These are phyloP conservation scores for Phylloscopus collybita DNA, from an alignment of 2,797 vertebrate species.

Conservation along the genomic window DNA sequence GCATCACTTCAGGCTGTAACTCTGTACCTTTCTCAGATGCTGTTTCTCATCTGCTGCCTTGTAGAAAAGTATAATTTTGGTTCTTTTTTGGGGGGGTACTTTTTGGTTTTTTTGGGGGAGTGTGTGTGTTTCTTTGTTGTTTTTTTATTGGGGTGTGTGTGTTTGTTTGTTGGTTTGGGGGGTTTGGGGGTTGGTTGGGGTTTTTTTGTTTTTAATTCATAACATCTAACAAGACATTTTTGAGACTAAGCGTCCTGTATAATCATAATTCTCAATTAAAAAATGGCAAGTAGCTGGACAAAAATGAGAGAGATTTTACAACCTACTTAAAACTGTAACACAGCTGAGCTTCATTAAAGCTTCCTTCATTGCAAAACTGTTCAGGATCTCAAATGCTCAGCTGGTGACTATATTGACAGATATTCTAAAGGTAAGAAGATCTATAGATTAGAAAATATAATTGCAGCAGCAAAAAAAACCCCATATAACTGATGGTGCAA, in stretches of 20 bases:
- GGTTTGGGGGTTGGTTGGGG: accelerated
- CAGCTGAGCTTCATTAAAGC: background rate
- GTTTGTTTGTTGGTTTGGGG: no score
- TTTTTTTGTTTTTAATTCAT: background rate
- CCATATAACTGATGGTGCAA: background rate
- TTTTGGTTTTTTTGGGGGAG: background rate
- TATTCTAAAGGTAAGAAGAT: background rate
- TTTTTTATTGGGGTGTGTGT: background rate
- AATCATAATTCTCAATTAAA: background rate
- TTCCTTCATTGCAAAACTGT: background rate
- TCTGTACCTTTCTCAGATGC: background rate
- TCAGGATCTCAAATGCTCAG: background rate
- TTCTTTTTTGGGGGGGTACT: background rate
- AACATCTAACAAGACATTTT: background rate
- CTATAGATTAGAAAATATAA: background rate
- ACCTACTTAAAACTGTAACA: background rate
- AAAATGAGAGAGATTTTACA: background rate
- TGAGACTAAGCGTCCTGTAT: background rate
- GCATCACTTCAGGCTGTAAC: background rate
- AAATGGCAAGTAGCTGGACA: background rate
- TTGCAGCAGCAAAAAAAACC: background rate
- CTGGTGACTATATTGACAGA: background rate
- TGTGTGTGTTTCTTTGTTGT: background rate
- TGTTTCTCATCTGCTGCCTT: background rate
- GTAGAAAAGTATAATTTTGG: background rate